phyloP scores from a whole-genome alignment of 1,140 invertebrate genomes.

The Nomia melanderi region DNA sequence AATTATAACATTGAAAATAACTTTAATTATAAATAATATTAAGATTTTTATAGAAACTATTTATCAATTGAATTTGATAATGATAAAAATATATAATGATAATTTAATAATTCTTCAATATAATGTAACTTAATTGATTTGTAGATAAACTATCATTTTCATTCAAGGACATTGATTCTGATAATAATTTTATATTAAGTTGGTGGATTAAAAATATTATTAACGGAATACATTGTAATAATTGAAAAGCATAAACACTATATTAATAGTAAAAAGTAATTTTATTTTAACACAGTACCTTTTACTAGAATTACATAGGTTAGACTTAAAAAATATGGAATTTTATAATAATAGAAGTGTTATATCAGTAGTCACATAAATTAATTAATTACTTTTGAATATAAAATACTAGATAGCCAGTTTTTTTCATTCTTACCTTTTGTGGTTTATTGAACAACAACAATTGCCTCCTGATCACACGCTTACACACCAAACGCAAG shows the following conservation, averaged over 20 bases:
- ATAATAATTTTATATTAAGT: background rate
- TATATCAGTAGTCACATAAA: background rate
- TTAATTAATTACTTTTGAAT: background rate
- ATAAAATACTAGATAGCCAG: background rate
- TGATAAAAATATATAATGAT: too few species aligned
- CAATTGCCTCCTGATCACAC: background rate
- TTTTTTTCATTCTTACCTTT: conserved; percentile 29
- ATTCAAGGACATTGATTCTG: conserved; percentile 7
- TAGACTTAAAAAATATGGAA: conserved; percentile 14
- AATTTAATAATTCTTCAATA: too few species aligned
- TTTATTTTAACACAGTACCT: background rate
- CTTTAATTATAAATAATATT: background rate
- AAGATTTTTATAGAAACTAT: background rate
- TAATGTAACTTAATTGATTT: background rate
- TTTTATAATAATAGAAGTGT: background rate
- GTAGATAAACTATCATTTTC: conserved; percentile 31
- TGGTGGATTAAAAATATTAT: background rate
- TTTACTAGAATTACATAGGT: conserved; percentile 31
- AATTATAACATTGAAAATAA: background rate
- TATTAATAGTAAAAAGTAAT: background rate
- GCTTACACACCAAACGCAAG: conserved; percentile 21
- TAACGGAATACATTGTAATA: background rate
- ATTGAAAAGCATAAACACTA: background rate
- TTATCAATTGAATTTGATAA: too few species aligned
- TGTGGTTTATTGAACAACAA: conserved; percentile 22